Evolutionary conservation across 2,113 vertebrate species (phyloP).

Genomic region (Pedionomus torquatus): DNA sequence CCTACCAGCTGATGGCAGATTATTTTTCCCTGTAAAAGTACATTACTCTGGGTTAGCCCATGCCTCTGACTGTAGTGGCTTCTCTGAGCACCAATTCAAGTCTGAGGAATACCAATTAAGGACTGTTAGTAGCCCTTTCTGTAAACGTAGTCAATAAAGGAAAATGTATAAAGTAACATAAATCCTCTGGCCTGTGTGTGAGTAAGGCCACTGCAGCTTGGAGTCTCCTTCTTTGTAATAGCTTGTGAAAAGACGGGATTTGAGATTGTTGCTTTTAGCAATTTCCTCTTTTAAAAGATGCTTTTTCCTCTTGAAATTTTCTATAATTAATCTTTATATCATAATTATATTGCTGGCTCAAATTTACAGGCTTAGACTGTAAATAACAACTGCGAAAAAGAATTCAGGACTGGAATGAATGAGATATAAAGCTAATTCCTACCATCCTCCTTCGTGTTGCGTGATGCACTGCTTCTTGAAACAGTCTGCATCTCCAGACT

Average conservation of each 20-base stretch:
- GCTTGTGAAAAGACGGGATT: neutral
- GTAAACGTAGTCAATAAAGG: neutral
- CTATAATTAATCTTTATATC: constrained; percentile 58
- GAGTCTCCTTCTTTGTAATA: neutral
- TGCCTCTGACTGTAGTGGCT: neutral
- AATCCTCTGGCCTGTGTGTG: neutral
- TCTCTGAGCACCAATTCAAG: neutral
- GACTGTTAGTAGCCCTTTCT: neutral
- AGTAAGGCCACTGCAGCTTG: neutral
- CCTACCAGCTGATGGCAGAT: neutral
- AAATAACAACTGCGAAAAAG: constrained; percentile 53
- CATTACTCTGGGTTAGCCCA: neutral
- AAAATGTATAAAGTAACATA: neutral
- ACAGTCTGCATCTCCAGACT: neutral
- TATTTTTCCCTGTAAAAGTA: neutral
- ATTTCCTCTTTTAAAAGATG: neutral
- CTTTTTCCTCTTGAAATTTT: constrained; percentile 36
- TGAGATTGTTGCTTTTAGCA: neutral
- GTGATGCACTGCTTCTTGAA: neutral
- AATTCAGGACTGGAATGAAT: constrained; percentile 40
- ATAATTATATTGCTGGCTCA: constrained; percentile 61
- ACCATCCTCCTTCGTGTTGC: neutral
- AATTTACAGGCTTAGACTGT: constrained; percentile 47
- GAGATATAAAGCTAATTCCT: constrained; percentile 22
- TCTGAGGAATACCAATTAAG: neutral